A percentile compares a stretch with the other conserved stretches of the same genome.
Conservation (phyloP, 1,140 invertebrate species). For the Leptinotarsa texana region DNA sequence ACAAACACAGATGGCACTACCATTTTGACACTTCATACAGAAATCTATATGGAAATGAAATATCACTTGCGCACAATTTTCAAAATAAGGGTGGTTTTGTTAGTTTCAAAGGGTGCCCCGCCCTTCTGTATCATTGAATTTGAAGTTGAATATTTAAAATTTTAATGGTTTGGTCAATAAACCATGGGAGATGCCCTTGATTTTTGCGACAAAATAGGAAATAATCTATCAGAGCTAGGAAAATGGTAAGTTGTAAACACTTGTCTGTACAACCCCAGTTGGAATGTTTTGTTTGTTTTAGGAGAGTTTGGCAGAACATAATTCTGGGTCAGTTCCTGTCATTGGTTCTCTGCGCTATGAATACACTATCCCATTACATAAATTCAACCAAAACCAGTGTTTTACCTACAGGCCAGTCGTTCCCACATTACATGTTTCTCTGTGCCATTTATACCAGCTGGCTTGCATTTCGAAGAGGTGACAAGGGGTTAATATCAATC, state of each 20-base stretch:
- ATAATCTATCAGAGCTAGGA: conserved; percentile 68
- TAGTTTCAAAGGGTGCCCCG: conserved; percentile 45
- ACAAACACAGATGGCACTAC: neutral
- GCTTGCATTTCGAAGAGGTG: conserved; percentile 70
- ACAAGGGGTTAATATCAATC: conserved; percentile 66
- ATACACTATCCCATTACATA: conserved; percentile 74
- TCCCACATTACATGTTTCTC: conserved; percentile 78
- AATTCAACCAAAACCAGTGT: conserved; percentile 70
- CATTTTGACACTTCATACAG: neutral
- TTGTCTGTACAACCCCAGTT: neutral
- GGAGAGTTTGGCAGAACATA: conserved; percentile 76
- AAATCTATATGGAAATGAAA: conserved; percentile 1
- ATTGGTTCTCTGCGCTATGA: conserved; percentile 74
- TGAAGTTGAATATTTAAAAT: conserved; percentile 34
- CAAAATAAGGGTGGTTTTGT: conserved; percentile 17
- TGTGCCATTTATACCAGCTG: conserved; percentile 77
- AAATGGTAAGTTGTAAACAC: conserved; percentile 61
- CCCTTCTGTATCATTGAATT: conserved; percentile 37
- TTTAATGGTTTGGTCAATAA: conserved; percentile 31
- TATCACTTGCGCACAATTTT: conserved; percentile 24
- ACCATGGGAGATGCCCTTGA: conserved; percentile 53
- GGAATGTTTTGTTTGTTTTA: conserved; percentile 50
- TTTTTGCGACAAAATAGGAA: conserved; percentile 68
- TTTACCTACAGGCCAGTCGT: conserved; percentile 77
- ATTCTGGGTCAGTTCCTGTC: conserved; percentile 78